Evolutionary conservation across 2,888 invertebrate genomes (phyloP).

Genomic region (Sinhomidia bicolor): DNA sequence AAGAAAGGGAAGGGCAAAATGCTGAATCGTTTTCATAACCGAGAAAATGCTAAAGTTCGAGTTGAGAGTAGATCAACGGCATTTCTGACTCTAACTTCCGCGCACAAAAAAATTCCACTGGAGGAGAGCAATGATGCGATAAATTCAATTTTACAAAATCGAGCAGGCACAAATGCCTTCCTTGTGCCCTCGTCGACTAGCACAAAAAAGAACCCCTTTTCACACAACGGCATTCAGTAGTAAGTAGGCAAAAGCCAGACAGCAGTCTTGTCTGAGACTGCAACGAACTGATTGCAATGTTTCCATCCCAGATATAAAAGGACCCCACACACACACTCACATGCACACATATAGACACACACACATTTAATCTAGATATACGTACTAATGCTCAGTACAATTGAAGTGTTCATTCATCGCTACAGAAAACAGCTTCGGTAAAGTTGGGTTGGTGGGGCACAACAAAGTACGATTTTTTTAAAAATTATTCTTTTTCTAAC

Average conservation of each 20-base stretch:
- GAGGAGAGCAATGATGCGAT: constrained; percentile 25
- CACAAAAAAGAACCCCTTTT: not conserved
- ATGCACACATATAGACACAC: not conserved
- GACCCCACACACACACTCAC: too few relatives aligned
- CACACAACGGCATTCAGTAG: not conserved
- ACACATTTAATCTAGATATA: not conserved
- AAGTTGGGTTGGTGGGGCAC: too few relatives aligned
- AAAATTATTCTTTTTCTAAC: not conserved
- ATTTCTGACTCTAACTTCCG: not conserved
- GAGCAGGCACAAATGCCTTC: not conserved
- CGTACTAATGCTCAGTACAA: not conserved
- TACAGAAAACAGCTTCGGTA: too few relatives aligned
- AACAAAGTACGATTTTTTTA: too few relatives aligned
- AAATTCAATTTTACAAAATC: constrained; percentile 50
- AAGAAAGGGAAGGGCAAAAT: not conserved
- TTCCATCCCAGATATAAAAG: too few relatives aligned
- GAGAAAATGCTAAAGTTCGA: not conserved
- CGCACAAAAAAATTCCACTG: not conserved
- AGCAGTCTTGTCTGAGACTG: not conserved
- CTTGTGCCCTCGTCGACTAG: not conserved
- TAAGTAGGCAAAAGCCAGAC: too few relatives aligned
- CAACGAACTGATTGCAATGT: too few relatives aligned
- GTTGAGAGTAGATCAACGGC: not conserved
- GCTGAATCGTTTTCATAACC: not conserved
- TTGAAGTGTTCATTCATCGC: too few relatives aligned